Conservation (phyloP, 2,113 vertebrate genomes). For the Sterrhoptilus dennistouni region DNA sequence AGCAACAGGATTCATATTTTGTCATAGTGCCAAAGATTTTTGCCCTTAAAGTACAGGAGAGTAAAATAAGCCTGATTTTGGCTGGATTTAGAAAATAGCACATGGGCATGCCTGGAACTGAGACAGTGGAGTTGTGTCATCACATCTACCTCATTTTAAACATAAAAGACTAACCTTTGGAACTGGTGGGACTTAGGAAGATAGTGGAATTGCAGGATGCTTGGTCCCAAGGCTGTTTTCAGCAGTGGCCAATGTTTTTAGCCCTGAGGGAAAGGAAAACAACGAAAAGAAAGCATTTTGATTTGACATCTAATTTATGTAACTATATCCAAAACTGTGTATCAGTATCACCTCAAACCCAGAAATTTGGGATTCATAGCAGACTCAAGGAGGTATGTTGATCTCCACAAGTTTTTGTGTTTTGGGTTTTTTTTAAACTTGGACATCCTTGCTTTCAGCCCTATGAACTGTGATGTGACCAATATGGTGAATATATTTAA, state of each 20-base stretch:
- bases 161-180: neutral
- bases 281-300: neutral
- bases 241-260: neutral
- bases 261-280: neutral
- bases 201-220: neutral
- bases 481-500: neutral
- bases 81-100: neutral
- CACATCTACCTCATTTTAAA: neutral
- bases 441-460: neutral
- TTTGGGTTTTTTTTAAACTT: neutral
- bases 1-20: neutral
- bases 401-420: neutral
- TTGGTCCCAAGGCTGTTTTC: neutral
- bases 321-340: neutral
- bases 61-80: neutral
- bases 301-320: neutral
- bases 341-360: neutral
- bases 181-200: neutral
- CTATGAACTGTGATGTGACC: neutral
- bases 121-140: neutral
- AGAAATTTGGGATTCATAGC: neutral
- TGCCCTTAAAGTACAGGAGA: neutral
- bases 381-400: neutral
- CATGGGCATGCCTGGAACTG: neutral
- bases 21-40: neutral